Evolutionary conservation across 2,888 invertebrate genomes (phyloP), one percentile per base, ranked within the genome.

Genomic region (Octodonta nipae): DNA sequence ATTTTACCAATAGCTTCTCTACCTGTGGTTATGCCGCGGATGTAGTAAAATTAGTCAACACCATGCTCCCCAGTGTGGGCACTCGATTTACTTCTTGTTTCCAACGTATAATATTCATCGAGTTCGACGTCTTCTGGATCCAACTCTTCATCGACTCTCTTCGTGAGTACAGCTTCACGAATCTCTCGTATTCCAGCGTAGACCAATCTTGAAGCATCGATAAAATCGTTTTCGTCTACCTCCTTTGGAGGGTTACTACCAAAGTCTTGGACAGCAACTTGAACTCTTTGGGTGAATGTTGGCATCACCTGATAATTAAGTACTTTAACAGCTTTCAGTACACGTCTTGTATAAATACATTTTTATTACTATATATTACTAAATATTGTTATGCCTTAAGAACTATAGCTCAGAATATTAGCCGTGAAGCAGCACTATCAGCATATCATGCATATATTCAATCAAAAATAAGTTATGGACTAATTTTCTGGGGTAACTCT

Each of bases 121-220:
- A 86, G 65, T 51, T 86, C 84, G 28, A 87, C 81, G 51, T 87
- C 87, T 55, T 88, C 87, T 0, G 86, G 86, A 56, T 87, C 86
- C 39, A 86, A 63, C 46, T 87, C 88, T 58, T 85, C 86, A 54
- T 87, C 87, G 38, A 91, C 91, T 69, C 93, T 72, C 60, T 95
- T 95, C 86, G 93, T 89, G 26, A 98, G 73, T 16, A 98, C 93
- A 16, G 95, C 93, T 38, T 92, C 75, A 32, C 96, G 70, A 43
- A 98, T 93, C 65, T 98, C 95, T 36, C 93, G 68, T 1, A 99
- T 95, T 1, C 92, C 95, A 58, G 96, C 95, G 60, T 96, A 95
- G 1, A 99, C 95, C 32, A 95, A 70, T 28, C 92, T 71, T 1
- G 93, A 92, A 0, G 96, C 95, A 62, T 96, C 93, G 45, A 96